A percentile compares a stretch with the other conserved stretches of the same genome.
Evolutionary conservation across 2,888 invertebrate genomes (phyloP).

Genomic region (Torymus tubicola): DNA sequence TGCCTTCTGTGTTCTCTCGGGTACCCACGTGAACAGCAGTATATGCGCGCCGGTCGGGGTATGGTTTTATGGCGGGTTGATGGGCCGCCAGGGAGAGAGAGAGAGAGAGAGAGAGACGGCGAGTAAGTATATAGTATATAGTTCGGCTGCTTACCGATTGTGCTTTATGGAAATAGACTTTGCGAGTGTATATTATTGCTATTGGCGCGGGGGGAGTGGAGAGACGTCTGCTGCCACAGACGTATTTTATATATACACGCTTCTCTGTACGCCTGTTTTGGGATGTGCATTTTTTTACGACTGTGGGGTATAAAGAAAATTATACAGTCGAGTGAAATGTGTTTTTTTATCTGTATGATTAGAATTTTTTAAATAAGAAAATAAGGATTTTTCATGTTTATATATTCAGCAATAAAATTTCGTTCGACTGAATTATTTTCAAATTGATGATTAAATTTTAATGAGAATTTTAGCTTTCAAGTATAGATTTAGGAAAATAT

Average conservation of each 20-base stretch:
- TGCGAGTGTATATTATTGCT: background rate
- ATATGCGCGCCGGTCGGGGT: background rate
- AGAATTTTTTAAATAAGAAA: no score
- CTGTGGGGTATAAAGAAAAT: no score
- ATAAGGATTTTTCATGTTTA: no score
- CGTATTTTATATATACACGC: no score
- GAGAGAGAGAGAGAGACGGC: background rate
- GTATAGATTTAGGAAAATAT: no score
- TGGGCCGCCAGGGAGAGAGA: no score
- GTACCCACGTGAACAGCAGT: no score
- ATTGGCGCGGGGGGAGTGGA: no score
- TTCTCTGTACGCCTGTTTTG: no score
- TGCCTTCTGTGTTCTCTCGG: constrained; percentile 5
- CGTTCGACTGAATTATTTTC: background rate
- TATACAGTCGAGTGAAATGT: background rate
- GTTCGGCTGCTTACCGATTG: constrained; percentile 23
- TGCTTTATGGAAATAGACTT: constrained; percentile 24
- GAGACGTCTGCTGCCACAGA: no score
- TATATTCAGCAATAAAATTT: no score
- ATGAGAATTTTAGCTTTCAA: background rate
- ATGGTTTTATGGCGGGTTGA: constrained; percentile 27
- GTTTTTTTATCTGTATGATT: background rate
- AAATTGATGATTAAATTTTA: background rate
- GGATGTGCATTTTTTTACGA: no score
- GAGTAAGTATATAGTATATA: background rate